A percentile compares a stretch with the other conserved stretches of the same genome.
phyloP scores from a whole-genome alignment of 2,113 vertebrate genomes.

The Ranitomeya imitator region DNA sequence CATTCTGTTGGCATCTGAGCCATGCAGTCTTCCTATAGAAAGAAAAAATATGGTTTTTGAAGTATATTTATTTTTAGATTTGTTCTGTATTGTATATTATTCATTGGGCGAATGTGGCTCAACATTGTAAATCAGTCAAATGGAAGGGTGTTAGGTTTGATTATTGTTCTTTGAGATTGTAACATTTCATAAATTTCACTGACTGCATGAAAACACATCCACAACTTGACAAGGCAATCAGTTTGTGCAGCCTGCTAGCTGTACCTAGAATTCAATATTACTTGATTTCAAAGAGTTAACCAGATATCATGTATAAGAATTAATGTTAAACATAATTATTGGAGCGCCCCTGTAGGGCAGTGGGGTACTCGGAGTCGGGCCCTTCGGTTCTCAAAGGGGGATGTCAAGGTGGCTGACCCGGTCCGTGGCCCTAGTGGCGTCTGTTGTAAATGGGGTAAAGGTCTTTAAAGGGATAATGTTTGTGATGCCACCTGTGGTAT shows the following conservation, averaged over 20 bases:
- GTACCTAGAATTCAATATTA: not conserved
- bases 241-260: not conserved
- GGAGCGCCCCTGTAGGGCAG: too few relatives aligned
- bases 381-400: too few relatives aligned
- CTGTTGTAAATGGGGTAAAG: too few relatives aligned
- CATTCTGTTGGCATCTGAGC: not conserved
- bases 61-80: not conserved
- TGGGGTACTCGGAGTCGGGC: too few relatives aligned
- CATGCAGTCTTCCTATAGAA: not conserved
- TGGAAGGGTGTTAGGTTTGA: not conserved
- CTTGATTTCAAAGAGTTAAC: not conserved
- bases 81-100: constrained; percentile 9
- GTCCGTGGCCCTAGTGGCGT: too few relatives aligned
- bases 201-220: not conserved
- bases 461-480: too few relatives aligned
- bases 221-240: constrained; percentile 4
- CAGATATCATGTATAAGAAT: not conserved
- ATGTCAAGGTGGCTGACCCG: too few relatives aligned
- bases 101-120: not conserved
- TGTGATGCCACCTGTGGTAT: too few relatives aligned
- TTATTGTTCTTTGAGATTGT: constrained; percentile 14
- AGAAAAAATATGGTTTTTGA: not conserved
- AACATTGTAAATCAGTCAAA: not conserved
- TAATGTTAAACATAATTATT: not conserved
- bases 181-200: constrained; percentile 10